These are phyloP conservation scores for Ceryle rudis DNA, from an alignment of 2,797 vertebrate species.

Conservation along the genomic window DNA sequence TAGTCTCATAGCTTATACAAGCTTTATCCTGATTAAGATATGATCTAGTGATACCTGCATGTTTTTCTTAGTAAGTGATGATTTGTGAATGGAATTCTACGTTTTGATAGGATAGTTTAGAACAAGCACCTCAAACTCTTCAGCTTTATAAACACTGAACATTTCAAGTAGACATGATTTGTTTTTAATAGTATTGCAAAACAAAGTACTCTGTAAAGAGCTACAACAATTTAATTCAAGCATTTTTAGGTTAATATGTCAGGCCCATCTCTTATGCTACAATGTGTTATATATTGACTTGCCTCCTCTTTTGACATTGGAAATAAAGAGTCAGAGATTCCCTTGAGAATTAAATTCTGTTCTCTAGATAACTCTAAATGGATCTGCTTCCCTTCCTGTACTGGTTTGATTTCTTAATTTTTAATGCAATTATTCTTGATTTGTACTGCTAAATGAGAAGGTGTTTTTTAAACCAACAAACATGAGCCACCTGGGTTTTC, in stretches of 20 bases:
- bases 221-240: background rate
- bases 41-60: background rate
- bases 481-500: conserved; percentile 36
- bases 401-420: conserved; percentile 46
- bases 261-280: background rate
- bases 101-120: background rate
- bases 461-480: conserved; percentile 35
- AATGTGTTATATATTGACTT: background rate
- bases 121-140: background rate
- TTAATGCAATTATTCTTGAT: conserved; percentile 61
- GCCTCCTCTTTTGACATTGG: background rate
- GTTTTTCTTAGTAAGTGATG: background rate
- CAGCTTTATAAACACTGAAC: background rate
- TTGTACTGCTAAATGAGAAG: conserved; percentile 46
- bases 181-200: background rate
- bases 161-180: background rate
- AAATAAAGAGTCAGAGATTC: background rate
- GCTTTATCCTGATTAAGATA: background rate
- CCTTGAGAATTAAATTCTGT: background rate
- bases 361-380: background rate
- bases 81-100: background rate
- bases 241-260: background rate
- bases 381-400: background rate
- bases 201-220: background rate
- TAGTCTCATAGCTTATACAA: background rate